Evolutionary conservation across 2,797 vertebrate genomes (phyloP), one percentile per base, ranked within the genome.

Genomic region (Tamandua tetradactyla): DNA sequence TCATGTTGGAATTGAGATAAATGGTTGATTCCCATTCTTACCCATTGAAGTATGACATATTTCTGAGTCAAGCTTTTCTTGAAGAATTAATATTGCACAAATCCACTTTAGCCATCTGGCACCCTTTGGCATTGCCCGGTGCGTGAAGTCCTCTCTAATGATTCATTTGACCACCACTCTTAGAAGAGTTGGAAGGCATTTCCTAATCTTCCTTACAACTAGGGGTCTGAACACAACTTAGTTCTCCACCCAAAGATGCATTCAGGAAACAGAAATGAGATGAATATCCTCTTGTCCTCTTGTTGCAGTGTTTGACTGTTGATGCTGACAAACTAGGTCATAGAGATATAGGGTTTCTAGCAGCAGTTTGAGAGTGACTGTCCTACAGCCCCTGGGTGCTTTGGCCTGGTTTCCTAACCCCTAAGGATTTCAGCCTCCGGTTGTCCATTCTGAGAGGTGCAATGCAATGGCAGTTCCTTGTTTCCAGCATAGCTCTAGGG

Each of bases 71-170:
- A 49, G 44, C 30, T 52, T 66, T 59, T 42, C 90, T 57, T 9
- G 22, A 37, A 71, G 52, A 84, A 61, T 44, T n/a, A 30, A 17
- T 0, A 23, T 4, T 12, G 30, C 47, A 32, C 18, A 25, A 13
- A 11, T 23, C n/a, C 14, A 2, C 35, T 3, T 15, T 18, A 30
- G 78, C 30, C 47, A 12, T 8, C 22, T 0, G 5, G 25, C 35
- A 23, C 44, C 61, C 11, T 3, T 2, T 3, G 23, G 14, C 25
- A 2, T 12, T 8, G 25, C 27, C 55, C 78, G 0, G 0, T 1
- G 49, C 3, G 44, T 75, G 1, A 0, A 35, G 8, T 55, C 23
- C 37, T 61, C 89, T n/a, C 37, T 37, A 37, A 5, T 2, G 55
- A 10, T 37, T 49, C 66, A 5, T 0, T 5, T 10, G 61, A 15